These are phyloP conservation scores for Helostoma temminkii DNA, from an alignment of 2,797 vertebrate species.

Conservation along the genomic window DNA sequence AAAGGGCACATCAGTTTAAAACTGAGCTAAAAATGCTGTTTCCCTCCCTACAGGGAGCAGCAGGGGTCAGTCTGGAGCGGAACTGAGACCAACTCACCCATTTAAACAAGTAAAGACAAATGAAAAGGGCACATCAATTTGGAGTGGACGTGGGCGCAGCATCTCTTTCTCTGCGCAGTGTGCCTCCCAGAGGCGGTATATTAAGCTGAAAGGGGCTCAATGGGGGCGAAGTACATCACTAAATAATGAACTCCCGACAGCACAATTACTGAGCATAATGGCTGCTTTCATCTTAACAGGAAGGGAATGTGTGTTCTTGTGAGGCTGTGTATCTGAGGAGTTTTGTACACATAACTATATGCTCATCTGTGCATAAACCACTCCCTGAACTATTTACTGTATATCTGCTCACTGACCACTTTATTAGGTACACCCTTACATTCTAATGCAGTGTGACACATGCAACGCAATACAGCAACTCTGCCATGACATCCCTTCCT, in stretches of 20 bases:
- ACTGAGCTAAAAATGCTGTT: constrained; percentile 57
- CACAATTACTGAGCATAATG: constrained; percentile 72
- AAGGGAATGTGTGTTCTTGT: constrained; percentile 17
- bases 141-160: constrained; percentile 55
- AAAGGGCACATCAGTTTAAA: constrained; percentile 66
- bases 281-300: constrained; percentile 57
- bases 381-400: neutral
- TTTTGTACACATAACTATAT: constrained; percentile 6
- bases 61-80: constrained; percentile 66
- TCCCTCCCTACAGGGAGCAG: constrained; percentile 62
- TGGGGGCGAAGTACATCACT: constrained; percentile 66
- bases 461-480: too few relatives aligned
- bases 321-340: constrained; percentile 2
- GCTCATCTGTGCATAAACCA: constrained; percentile 4
- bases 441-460: too few relatives aligned
- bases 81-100: constrained; percentile 51
- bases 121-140: constrained; percentile 76
- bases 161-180: constrained; percentile 47
- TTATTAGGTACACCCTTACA: too few relatives aligned
- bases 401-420: neutral
- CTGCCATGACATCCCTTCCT: too few relatives aligned
- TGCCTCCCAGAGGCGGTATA: constrained; percentile 48
- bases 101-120: constrained; percentile 72
- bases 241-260: constrained; percentile 72
- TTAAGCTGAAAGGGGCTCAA: constrained; percentile 53